These are phyloP conservation scores for Trinorchestia longiramus DNA, from an alignment of 1,140 invertebrate species.

Conservation along the genomic window DNA sequence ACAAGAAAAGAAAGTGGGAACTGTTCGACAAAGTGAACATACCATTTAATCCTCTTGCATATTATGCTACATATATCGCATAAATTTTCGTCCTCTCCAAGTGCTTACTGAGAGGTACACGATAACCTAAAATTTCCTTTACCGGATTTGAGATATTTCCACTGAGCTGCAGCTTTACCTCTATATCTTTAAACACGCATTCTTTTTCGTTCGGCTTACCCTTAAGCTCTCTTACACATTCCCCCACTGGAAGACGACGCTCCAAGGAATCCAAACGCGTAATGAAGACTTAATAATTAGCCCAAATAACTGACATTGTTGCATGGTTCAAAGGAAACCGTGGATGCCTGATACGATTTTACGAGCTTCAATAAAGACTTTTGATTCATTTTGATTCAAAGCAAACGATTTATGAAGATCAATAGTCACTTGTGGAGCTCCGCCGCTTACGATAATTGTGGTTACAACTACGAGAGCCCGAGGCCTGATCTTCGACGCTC, in stretches of 20 bases:
- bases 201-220: background rate
- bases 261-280: background rate
- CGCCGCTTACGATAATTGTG: background rate
- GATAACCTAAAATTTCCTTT: background rate
- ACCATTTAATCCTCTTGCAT: background rate
- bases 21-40: background rate
- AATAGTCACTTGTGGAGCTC: background rate
- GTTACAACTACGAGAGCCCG: background rate
- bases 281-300: slow-evolving; percentile 2
- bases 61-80: background rate
- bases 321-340: background rate
- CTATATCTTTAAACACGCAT: background rate
- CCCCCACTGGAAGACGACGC: background rate
- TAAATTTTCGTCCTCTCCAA: background rate
- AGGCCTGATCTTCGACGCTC: background rate
- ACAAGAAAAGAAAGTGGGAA: background rate
- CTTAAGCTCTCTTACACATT: background rate
- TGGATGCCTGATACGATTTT: background rate
- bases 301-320: background rate
- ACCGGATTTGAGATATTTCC: background rate
- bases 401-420: background rate
- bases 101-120: background rate
- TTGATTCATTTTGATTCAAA: background rate
- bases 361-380: background rate
- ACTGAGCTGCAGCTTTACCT: background rate